phyloP scores from a whole-genome alignment of 2,113 vertebrate genomes.

The Gambusia affinis region DNA sequence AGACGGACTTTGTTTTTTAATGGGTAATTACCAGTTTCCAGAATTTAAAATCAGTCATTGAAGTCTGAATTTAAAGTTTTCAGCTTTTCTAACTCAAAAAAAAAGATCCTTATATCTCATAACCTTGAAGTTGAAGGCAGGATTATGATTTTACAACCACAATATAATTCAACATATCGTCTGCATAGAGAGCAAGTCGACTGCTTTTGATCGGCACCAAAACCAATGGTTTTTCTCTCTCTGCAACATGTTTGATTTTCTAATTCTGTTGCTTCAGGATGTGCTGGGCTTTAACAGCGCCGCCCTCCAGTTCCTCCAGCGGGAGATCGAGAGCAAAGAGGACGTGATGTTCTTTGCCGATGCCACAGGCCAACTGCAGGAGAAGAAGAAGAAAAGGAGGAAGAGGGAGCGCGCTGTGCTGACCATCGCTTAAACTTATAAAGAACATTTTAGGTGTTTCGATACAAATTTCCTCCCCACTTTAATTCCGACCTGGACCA shows the following conservation, averaged over 20 bases:
- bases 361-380: slow-evolving; percentile 86
- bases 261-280: slow-evolving; percentile 77
- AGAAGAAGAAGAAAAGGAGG: slow-evolving; percentile 89
- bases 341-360: slow-evolving; percentile 95
- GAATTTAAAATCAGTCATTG: background rate
- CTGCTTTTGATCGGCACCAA: no score
- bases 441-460: slow-evolving; percentile 16
- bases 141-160: background rate
- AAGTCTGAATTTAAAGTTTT: background rate
- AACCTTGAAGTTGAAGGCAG: no score
- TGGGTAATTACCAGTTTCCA: no score
- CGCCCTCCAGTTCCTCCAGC: slow-evolving; percentile 90
- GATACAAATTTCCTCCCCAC: background rate
- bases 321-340: slow-evolving; percentile 91
- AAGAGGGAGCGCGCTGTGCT: slow-evolving; percentile 89
- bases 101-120: no score
- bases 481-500: background rate
- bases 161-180: slow-evolving; percentile 9
- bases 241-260: background rate
- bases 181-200: background rate
- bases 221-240: background rate
- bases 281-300: slow-evolving; percentile 93
- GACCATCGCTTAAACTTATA: slow-evolving; percentile 78
- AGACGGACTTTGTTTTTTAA: background rate
- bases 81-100: no score